A percentile compares a stretch with the other conserved stretches of the same genome.
Conservation (phyloP, 2,797 vertebrate genomes). For the Acropternis orthonyx region DNA sequence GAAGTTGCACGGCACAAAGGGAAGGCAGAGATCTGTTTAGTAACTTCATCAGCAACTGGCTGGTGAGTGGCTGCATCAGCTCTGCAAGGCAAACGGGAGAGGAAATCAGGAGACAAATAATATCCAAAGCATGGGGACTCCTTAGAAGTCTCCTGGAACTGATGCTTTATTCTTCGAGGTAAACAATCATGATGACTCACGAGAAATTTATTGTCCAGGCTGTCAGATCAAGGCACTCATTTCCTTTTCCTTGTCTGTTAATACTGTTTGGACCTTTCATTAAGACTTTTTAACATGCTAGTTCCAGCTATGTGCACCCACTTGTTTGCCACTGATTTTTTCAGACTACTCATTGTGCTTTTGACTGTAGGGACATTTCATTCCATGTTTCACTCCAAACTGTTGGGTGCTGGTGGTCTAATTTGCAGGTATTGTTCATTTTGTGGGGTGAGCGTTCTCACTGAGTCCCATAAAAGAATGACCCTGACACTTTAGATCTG, state of each 20-base stretch:
- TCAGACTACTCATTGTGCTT: not conserved
- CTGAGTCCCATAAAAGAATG: rapidly evolving
- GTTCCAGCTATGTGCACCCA: not conserved
- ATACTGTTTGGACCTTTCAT: not conserved
- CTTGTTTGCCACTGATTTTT: not conserved
- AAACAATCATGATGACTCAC: slow-evolving; percentile 55
- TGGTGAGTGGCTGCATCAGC: not conserved
- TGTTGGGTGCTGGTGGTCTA: not conserved
- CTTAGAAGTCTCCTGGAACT: slow-evolving; percentile 29
- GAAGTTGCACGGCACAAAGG: not conserved
- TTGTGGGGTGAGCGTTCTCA: not conserved
- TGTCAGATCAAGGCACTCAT: slow-evolving; percentile 5
- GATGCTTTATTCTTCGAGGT: slow-evolving; percentile 4
- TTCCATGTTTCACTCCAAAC: not conserved
- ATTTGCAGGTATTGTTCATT: not conserved
- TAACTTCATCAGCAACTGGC: not conserved
- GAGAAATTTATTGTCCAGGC: slow-evolving; percentile 26
- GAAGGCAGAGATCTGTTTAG: not conserved
- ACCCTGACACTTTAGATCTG: not conserved
- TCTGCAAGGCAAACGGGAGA: not conserved
- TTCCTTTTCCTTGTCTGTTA: slow-evolving; percentile 40
- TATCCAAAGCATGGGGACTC: not conserved
- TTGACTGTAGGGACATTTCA: not conserved
- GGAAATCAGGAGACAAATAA: not conserved
- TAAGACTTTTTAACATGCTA: not conserved